Percentiles rank a stretch among this genome's conserved stretches.
Conservation (phyloP, 2,888 invertebrate genomes). For the Ophraella communa region DNA sequence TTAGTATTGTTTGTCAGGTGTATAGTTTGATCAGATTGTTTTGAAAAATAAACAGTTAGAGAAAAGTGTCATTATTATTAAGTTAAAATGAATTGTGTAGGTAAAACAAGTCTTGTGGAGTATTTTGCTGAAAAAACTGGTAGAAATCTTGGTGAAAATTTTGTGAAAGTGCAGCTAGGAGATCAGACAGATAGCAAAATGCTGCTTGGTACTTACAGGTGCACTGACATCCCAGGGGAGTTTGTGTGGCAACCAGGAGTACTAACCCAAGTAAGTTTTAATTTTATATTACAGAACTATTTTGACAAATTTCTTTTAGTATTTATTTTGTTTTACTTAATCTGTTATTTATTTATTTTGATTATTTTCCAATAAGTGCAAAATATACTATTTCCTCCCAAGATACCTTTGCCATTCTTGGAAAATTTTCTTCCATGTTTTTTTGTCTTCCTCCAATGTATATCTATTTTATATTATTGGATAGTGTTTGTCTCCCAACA, state of each 20-base stretch:
- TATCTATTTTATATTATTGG: too few relatives aligned
- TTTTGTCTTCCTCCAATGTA: too few relatives aligned
- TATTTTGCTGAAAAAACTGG: slow-evolving; percentile 85
- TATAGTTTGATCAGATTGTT: too few relatives aligned
- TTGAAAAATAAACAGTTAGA: too few relatives aligned
- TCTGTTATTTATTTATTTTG: too few relatives aligned
- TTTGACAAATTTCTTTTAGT: too few relatives aligned
- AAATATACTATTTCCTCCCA: too few relatives aligned
- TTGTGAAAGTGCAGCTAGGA: slow-evolving; percentile 90
- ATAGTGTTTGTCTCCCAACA: too few relatives aligned
- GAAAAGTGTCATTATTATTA: background rate
- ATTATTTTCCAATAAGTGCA: too few relatives aligned
- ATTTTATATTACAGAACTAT: background rate
- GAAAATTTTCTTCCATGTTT: too few relatives aligned
- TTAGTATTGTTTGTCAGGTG: background rate
- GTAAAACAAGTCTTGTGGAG: slow-evolving; percentile 87
- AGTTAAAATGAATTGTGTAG: background rate
- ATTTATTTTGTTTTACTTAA: too few relatives aligned
- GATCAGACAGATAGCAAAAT: slow-evolving; percentile 97
- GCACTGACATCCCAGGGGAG: slow-evolving; percentile 96
- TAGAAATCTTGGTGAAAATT: slow-evolving; percentile 61
- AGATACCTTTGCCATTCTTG: too few relatives aligned
- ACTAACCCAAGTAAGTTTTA: slow-evolving; percentile 72
- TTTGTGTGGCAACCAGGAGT: slow-evolving; percentile 97
- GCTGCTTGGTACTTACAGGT: slow-evolving; percentile 90